Evolutionary conservation across 30 jellyfish, hydroid and myxozoan species (phyloP).

Genomic region (Turritopsis dohrnii): DNA sequence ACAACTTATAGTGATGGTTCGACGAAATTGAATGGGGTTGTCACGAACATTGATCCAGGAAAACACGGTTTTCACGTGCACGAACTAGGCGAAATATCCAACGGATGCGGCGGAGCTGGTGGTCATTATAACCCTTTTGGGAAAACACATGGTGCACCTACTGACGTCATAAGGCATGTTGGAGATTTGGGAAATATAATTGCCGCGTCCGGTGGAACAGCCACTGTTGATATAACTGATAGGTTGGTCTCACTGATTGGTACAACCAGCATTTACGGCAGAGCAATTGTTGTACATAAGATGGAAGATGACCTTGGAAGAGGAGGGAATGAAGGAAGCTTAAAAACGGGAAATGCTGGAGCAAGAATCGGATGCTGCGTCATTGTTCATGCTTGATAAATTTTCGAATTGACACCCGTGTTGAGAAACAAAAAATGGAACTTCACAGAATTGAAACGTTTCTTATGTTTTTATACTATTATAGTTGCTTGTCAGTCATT

Average conservation of each 20-base stretch:
- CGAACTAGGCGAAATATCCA: slow-evolving; percentile 79
- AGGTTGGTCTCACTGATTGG: slow-evolving; percentile 46
- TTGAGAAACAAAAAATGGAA: too few relatives aligned
- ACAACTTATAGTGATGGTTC: background rate
- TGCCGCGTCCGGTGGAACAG: slow-evolving; percentile 58
- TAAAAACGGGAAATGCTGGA: slow-evolving; percentile 95
- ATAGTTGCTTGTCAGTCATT: too few relatives aligned
- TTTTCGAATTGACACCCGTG: too few relatives aligned
- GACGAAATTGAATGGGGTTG: background rate
- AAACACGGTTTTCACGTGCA: slow-evolving; percentile 93
- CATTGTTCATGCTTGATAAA: slow-evolving; percentile 77
- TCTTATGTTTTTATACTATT: too few relatives aligned
- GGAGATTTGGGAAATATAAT: slow-evolving; percentile 92
- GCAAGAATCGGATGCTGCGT: slow-evolving; percentile 86
- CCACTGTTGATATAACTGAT: slow-evolving; percentile 51
- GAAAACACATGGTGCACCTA: slow-evolving; percentile 76
- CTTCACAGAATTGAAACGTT: too few relatives aligned
- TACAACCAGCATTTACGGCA: slow-evolving; percentile 55
- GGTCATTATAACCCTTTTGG: slow-evolving; percentile 81
- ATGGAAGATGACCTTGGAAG: slow-evolving; percentile 84
- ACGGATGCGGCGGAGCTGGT: slow-evolving; percentile 96
- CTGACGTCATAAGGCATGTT: slow-evolving; percentile 66
- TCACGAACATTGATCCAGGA: slow-evolving; percentile 57
- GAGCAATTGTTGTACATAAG: slow-evolving; percentile 88
- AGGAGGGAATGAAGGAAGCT: slow-evolving; percentile 78